Evolutionary conservation across 2,888 invertebrate species (phyloP), one percentile per base, ranked within the genome.

Genomic region (Ophonus ardosiacus): DNA sequence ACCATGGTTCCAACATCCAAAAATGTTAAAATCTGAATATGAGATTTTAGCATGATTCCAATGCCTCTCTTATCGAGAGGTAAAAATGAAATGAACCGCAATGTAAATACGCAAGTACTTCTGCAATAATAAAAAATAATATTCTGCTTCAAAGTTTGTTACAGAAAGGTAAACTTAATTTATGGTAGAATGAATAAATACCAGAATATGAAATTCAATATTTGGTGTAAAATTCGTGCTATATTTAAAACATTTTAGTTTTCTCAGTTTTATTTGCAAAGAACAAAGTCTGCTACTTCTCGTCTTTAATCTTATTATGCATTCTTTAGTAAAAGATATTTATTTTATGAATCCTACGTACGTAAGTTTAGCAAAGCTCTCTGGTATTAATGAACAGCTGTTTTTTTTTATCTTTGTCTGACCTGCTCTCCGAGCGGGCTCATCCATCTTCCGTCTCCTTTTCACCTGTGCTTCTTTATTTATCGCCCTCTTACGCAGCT

Each of bases 301-400:
- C 31, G 31, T 51, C 4, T 51, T 7, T 10, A 13, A 13, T 13
- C 43, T 51, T 51, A 8, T 51, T 51, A 51, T 51, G 8, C 13
- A 51, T 51, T 51, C 13, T 63, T 63, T 24, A 63, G 21, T 63
- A 63, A 63, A 63, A 63, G 63, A 63, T 18, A 63, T 63, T 63
- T 63, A 63, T 63, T 63, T 21, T 21, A 63, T 13, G 63, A 63
- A 63, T 63, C 21, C 63, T 4, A 4, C 63, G 63, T 63, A 24
- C 21, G 24, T 21, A 63, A 63, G 63, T 13, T 63, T 63, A 63
- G 63, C 21, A 63, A 10, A 8, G 63, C 21, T 63, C 13, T 24
- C 13, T 24, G 18, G 10, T 59, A 1, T 59, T 63, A 63, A 63
- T 63, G 63, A 63, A 63, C 24, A 63, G 63, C 13, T 13, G 21